Evolutionary conservation across 2,797 vertebrate species (phyloP).

Genomic region (Vespertilio murinus): DNA sequence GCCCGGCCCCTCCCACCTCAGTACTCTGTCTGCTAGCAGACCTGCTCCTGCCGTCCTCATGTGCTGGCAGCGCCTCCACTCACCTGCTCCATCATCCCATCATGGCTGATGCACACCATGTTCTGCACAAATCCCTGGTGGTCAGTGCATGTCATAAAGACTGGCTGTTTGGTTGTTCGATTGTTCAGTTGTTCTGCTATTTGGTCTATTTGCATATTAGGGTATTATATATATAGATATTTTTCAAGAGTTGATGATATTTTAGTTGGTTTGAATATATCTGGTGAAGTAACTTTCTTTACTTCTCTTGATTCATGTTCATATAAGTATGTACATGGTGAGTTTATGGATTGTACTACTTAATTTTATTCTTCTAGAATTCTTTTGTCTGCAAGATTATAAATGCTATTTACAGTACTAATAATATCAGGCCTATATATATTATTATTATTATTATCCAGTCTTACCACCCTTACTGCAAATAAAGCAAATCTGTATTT

Average conservation of each 20-base stretch:
- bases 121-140: too few relatives aligned
- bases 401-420: not conserved
- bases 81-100: too few relatives aligned
- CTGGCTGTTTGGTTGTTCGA: too few relatives aligned
- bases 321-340: not conserved
- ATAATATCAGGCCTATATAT: not conserved
- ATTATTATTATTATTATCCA: not conserved
- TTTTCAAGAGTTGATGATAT: not conserved
- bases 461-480: not conserved
- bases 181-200: too few relatives aligned
- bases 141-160: too few relatives aligned
- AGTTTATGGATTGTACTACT: not conserved
- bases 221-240: not conserved
- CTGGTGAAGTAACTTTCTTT: not conserved
- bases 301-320: not conserved
- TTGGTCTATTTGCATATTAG: too few relatives aligned
- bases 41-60: too few relatives aligned
- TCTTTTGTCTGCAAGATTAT: not conserved
- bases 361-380: not conserved
- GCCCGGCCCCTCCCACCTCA: rapidly evolving
- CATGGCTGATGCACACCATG: too few relatives aligned
- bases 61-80: too few relatives aligned
- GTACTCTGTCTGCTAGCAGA: too few relatives aligned
- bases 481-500: not conserved
- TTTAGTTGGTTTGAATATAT: not conserved